A percentile compares a stretch with the other conserved stretches of the same genome.
These are phyloP conservation scores for Ametastegia equiseti DNA, from an alignment of 2,888 invertebrate genomes.

Conservation along the genomic window DNA sequence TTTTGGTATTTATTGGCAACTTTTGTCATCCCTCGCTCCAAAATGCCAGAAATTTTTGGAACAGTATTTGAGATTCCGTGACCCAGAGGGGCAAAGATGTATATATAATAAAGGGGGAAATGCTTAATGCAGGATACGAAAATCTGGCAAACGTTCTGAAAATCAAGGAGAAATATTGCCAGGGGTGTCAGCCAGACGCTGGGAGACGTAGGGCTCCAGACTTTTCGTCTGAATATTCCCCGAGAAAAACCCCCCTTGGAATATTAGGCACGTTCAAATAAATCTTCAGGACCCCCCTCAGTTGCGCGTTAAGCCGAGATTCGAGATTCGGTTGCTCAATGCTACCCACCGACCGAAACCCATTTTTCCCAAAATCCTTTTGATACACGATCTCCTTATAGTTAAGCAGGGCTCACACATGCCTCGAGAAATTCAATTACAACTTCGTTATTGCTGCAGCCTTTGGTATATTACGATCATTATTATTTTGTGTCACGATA, in stretches of 20 bases:
- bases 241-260: background rate
- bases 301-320: conserved; percentile 14
- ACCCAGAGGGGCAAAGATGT: background rate
- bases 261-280: conserved; percentile 42
- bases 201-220: background rate
- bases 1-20: background rate
- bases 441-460: background rate
- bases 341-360: conserved; percentile 2
- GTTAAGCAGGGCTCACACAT: background rate
- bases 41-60: too few species aligned
- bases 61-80: background rate
- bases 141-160: conserved; percentile 1
- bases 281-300: conserved; percentile 8
- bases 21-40: background rate
- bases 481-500: background rate
- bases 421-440: background rate
- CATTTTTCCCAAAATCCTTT: conserved; percentile 23
- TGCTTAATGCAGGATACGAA: background rate
- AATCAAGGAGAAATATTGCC: conserved; percentile 12
- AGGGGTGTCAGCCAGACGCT: conserved; percentile 2
- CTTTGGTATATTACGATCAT: background rate
- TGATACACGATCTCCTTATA: background rate
- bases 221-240: conserved; percentile 29
- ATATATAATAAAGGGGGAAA: background rate
- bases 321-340: conserved; percentile 24